A percentile compares a stretch with the other conserved stretches of the same genome.
phyloP scores from a whole-genome alignment of 2,888 invertebrate species.

The Papilio protenor region DNA sequence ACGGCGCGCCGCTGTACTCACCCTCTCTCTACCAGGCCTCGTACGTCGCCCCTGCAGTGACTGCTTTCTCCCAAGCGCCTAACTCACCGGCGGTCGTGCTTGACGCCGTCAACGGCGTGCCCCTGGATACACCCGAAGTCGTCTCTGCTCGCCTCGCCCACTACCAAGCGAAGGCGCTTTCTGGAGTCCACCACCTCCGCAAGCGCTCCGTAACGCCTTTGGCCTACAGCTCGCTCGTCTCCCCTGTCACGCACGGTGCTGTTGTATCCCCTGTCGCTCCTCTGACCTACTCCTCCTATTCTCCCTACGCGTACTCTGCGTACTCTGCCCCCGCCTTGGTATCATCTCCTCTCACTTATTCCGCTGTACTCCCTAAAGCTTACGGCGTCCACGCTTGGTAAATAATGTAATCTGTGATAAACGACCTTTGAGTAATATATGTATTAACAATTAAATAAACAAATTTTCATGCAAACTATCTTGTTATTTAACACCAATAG shows the following conservation, averaged over 20 bases:
- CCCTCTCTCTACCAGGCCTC: slow-evolving; percentile 57
- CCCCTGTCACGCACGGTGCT: slow-evolving; percentile 60
- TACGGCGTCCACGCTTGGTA: slow-evolving; percentile 40
- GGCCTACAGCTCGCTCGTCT: slow-evolving; percentile 59
- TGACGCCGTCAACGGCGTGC: slow-evolving; percentile 76
- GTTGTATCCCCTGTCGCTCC: slow-evolving; percentile 51
- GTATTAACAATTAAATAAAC: background rate
- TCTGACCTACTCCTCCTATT: slow-evolving; percentile 51
- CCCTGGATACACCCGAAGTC: slow-evolving; percentile 69
- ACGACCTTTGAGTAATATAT: background rate
- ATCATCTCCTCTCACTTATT: slow-evolving; percentile 33
- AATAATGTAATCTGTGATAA: slow-evolving; percentile 17
- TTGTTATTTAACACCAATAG: background rate
- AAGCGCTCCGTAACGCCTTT: slow-evolving; percentile 68
- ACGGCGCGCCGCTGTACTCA: slow-evolving; percentile 55
- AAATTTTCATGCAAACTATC: background rate
- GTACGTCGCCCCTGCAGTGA: slow-evolving; percentile 48
- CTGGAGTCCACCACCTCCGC: slow-evolving; percentile 70
- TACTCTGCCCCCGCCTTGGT: slow-evolving; percentile 50
- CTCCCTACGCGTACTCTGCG: slow-evolving; percentile 48
- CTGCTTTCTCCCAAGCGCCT: slow-evolving; percentile 64
- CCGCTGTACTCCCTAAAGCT: slow-evolving; percentile 35
- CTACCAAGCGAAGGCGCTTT: slow-evolving; percentile 76
- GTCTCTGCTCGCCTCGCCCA: slow-evolving; percentile 78
- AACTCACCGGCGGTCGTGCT: slow-evolving; percentile 75